Evolutionary conservation across 2,888 invertebrate species (phyloP), one percentile per base, ranked within the genome.

Genomic region (Branchinecta sandiegonensis): DNA sequence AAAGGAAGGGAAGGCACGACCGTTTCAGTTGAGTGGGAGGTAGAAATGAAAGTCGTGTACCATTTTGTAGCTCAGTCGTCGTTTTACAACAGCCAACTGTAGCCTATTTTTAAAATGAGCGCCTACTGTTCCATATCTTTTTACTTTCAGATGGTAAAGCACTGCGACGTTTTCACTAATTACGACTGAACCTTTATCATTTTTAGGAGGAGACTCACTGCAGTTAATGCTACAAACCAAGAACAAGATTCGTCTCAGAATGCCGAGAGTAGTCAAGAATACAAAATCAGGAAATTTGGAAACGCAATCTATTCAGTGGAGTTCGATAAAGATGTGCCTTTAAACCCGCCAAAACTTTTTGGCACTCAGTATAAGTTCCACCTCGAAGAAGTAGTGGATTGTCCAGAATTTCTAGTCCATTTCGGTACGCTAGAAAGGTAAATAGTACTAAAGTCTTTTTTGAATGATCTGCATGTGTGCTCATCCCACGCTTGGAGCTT

Each of bases 401-500:
- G 99, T 78, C 99, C 99, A 1, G 99, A 99, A 78, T 99, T 96
- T 81, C 82, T 99, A 70, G 94, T 97, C 14, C 87, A 97, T 79
- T 92, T 96, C 78, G 90, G 94, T 17, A 82, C 88, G 7, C 81
- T 97, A 69, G 82, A 84, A 64, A 75, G 89, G 75, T 87, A 82
- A 69, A 70, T 67, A n/a, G 37, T 37, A 37, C 6, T 37, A 64
- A 9, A 69, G 37, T 17, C n/a, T 76, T 72, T 75, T 76, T 76
- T 76, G 71, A 71, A 75, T 72, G 37, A 37, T 37, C 2, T 37
- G 37, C 37, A 37, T 37, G 37, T 37, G 37, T 37, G 23, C 23
- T 23, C 4, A 23, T 23, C 23, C 4, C 37, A 5, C 37, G 37
- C 37, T 37, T 37, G 37, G 2, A 3, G 37, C 37, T 37, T 37